Evolutionary conservation across 2,113 vertebrate species (phyloP).

Genomic region (Corydoras maculifer): DNA sequence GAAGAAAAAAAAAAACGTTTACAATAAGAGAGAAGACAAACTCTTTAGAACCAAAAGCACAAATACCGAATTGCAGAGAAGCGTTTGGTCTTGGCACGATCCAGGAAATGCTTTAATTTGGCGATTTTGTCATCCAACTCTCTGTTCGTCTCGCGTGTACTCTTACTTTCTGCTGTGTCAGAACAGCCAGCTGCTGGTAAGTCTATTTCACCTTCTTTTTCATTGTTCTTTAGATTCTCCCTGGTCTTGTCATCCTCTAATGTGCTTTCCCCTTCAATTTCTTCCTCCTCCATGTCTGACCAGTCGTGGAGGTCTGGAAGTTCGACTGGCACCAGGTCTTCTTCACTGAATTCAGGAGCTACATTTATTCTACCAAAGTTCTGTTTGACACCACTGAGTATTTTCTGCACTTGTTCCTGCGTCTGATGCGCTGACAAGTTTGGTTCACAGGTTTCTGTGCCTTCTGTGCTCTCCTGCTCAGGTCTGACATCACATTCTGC

Average conservation of each 20-base stretch:
- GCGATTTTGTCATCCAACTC: constrained; percentile 88
- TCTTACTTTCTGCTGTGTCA: constrained; percentile 39
- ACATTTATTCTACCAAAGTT: constrained; percentile 87
- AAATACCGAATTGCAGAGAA: constrained; percentile 89
- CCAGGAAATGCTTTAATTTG: constrained; percentile 88
- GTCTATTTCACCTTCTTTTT: constrained; percentile 24
- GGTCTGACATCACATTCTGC: too few relatives aligned
- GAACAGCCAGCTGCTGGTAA: background rate
- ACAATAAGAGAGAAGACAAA: background rate
- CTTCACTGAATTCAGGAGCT: constrained; percentile 81
- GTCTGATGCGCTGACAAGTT: too few relatives aligned
- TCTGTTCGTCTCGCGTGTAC: constrained; percentile 65
- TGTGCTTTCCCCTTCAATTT: constrained; percentile 48
- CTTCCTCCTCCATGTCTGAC: constrained; percentile 65
- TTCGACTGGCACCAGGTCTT: constrained; percentile 88
- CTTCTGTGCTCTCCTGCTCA: too few relatives aligned
- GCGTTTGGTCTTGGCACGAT: constrained; percentile 86
- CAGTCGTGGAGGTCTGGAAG: constrained; percentile 58
- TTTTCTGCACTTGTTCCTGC: too few relatives aligned
- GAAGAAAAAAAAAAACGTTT: constrained; percentile 1
- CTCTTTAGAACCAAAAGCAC: background rate
- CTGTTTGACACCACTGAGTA: too few relatives aligned
- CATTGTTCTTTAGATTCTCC: background rate
- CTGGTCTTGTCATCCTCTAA: constrained; percentile 31
- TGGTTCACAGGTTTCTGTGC: too few relatives aligned